These are phyloP conservation scores for Aix galericulata DNA, from an alignment of 2,113 vertebrate species.

Conservation along the genomic window DNA sequence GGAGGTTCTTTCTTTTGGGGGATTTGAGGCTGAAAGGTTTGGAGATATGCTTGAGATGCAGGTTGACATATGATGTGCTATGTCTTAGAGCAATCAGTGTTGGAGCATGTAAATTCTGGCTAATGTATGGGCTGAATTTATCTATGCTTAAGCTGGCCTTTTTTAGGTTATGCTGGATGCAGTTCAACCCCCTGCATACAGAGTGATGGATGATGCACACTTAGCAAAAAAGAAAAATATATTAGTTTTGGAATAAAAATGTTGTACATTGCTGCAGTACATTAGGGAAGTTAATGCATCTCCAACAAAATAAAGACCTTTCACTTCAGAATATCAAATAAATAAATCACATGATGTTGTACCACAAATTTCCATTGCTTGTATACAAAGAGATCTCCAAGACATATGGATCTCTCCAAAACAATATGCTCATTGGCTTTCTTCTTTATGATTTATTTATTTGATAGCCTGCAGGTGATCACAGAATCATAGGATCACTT, in stretches of 20 bases:
- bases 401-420: background rate
- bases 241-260: background rate
- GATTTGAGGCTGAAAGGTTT: background rate
- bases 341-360: background rate
- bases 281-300: background rate
- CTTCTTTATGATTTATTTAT: background rate
- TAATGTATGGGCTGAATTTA: background rate
- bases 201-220: background rate
- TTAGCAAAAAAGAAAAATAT: background rate
- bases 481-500: too few relatives aligned
- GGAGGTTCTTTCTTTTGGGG: background rate
- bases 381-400: background rate
- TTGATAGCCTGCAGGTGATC: background rate
- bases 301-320: background rate
- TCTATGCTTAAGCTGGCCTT: background rate
- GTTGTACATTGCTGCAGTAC: background rate
- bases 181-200: background rate
- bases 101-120: background rate
- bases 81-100: background rate
- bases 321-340: background rate
- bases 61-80: background rate
- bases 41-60: accelerated
- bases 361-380: background rate
- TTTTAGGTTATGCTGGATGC: background rate
- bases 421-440: background rate